Percentiles rank a stretch among this genome's conserved stretches.
phyloP scores from a whole-genome alignment of 2,888 invertebrate species.

The Idaea straminata region DNA sequence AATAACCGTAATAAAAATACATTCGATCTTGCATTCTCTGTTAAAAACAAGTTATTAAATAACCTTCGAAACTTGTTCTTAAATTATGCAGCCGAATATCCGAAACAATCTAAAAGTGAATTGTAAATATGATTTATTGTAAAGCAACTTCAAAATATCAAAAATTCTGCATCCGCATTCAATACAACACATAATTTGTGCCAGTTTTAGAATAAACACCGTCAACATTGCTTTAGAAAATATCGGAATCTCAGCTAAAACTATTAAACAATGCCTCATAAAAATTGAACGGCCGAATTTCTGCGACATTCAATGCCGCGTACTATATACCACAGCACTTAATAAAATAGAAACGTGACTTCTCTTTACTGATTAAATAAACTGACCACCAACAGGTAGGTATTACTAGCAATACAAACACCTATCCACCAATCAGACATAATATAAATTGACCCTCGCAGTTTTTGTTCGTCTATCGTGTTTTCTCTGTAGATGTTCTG shows the following conservation, averaged over 20 bases:
- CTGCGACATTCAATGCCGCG: too few relatives aligned
- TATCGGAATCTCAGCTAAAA: too few relatives aligned
- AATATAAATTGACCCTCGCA: not conserved
- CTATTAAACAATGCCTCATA: too few relatives aligned
- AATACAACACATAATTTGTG: too few relatives aligned
- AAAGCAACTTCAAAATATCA: not conserved
- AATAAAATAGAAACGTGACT: too few relatives aligned
- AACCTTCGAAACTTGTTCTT: not conserved
- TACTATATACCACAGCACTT: too few relatives aligned
- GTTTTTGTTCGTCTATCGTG: not conserved
- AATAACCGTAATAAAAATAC: not conserved
- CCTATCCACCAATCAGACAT: not conserved
- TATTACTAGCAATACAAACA: too few relatives aligned
- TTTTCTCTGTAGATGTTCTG: not conserved
- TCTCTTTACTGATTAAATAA: too few relatives aligned
- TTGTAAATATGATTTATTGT: not conserved
- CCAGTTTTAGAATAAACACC: too few relatives aligned
- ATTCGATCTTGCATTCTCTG: not conserved
- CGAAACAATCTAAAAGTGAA: not conserved
- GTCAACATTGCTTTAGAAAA: too few relatives aligned
- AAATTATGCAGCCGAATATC: not conserved
- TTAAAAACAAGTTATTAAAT: not conserved
- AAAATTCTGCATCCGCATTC: not conserved
- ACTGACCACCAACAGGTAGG: too few relatives aligned
- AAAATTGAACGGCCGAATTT: too few relatives aligned